phyloP scores from a whole-genome alignment of 1,140 invertebrate genomes.

The Drosophila arawakana region DNA sequence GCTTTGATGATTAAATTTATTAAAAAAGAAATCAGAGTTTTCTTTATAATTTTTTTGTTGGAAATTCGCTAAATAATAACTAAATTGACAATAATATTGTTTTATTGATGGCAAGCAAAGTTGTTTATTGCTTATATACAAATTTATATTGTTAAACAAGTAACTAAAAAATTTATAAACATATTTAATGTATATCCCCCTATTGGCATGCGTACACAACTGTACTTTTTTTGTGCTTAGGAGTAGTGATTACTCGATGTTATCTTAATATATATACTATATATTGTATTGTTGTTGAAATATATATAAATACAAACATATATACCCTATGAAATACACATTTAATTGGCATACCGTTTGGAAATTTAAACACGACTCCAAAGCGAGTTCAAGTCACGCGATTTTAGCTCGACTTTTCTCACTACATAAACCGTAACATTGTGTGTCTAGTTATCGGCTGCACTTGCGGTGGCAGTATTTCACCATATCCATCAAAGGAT shows the following conservation, averaged over 20 bases:
- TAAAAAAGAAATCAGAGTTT: not conserved
- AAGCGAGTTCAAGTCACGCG: not conserved
- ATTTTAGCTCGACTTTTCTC: too few species aligned
- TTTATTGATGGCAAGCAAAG: conserved; percentile 13
- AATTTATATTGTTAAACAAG: conserved; percentile 29
- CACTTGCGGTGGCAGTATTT: too few species aligned
- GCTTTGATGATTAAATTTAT: not conserved
- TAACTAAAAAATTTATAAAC: not conserved
- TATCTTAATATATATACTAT: conserved; percentile 19
- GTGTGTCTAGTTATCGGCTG: too few species aligned
- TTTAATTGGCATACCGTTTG: conserved; percentile 27
- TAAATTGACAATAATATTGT: conserved; percentile 45
- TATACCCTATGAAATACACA: conserved; percentile 1
- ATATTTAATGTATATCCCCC: conserved; percentile 17
- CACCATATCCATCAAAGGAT: too few species aligned
- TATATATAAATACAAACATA: conserved; percentile 13
- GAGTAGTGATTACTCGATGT: conserved; percentile 30
- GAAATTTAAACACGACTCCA: conserved; percentile 2
- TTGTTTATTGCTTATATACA: conserved; percentile 29
- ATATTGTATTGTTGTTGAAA: conserved; percentile 47
- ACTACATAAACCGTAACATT: too few species aligned
- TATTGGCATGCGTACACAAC: conserved; percentile 11
- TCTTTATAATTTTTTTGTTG: not conserved
- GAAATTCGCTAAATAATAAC: not conserved
- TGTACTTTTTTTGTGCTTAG: not conserved